Evolutionary conservation across 2,888 invertebrate genomes (phyloP), one percentile per base, ranked within the genome.

Genomic region (Thereva unica): DNA sequence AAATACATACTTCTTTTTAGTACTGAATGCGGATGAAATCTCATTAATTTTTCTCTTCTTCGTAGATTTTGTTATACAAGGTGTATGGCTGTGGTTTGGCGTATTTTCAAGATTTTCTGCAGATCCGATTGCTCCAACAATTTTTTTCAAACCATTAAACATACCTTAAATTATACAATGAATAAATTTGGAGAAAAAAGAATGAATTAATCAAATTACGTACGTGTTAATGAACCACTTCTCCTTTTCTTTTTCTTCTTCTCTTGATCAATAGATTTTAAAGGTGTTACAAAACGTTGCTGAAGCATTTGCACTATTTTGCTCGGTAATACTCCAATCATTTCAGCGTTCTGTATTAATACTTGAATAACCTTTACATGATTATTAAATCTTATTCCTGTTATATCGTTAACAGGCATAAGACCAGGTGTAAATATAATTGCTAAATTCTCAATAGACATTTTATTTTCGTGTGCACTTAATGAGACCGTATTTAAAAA

Each of bases 221-320:
- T 85, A 92, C 93, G 86, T 81, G 92, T 93, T 72, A 93, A 84
- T 73, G 93, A 93, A 73, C 93, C 93, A 84, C 93, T 92, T 74
- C 92, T 85, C 76, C 93, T 84, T 80, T 92, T 91, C 79, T 92
- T 92, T 77, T 89, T 87, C 75, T 84, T 85, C 72, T 86, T 85
- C 67, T 83, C 83, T 69, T 82, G 47, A 10, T 59, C 57, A 7
- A 34, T 10, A 7, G 56, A 9, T 82, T 80, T 4, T 80, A 76
- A 75, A 82, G 83, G 47, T 83, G 81, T 74, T 82, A 83, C 69
- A 23, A 42, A 37, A 1, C 42, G 52, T 10, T 35, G 42, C 9
- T 64, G 52, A 10, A 83, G 71, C 56, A 75, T 83, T 49, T 83
- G 83, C 7, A 84, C 77, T 71, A 85, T 83, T 6, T 83, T 82